Conservation (phyloP, 2,888 invertebrate genomes). For the Plagodis pulveraria region DNA sequence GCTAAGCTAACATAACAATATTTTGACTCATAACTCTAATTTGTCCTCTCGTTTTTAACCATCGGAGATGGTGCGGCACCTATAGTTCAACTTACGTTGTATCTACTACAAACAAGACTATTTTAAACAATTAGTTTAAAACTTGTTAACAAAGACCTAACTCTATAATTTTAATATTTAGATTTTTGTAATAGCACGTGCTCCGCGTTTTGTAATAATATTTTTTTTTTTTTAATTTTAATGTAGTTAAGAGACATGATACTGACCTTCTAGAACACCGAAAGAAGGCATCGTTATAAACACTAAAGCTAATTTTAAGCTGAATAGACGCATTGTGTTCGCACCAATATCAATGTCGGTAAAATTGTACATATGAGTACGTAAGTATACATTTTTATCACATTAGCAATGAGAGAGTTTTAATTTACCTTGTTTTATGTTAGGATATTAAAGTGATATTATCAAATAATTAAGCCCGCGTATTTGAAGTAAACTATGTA, state of each 20-base stretch:
- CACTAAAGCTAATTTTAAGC: conserved; percentile 11
- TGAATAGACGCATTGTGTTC: background rate
- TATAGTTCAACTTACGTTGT: no score
- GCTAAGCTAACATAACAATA: no score
- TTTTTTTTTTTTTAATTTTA: no score
- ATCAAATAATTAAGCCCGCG: background rate
- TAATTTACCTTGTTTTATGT: conserved; percentile 3
- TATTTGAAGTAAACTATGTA: background rate
- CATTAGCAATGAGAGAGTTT: background rate
- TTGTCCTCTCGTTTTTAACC: no score
- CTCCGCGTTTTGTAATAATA: no score
- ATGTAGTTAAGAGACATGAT: background rate
- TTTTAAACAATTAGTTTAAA: no score
- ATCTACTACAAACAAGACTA: no score
- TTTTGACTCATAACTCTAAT: no score
- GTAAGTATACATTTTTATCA: background rate
- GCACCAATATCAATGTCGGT: background rate
- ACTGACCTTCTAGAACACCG: conserved; percentile 8
- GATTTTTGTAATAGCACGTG: no score
- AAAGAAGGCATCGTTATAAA: conserved; percentile 5
- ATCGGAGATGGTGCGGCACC: no score
- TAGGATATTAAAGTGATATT: background rate
- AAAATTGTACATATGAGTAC: background rate
- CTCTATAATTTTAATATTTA: no score
- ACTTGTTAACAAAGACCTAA: no score